Percentiles rank a stretch among this genome's conserved stretches.
Conservation (phyloP, 2,888 invertebrate species). For the Mesorhabditis belari region DNA sequence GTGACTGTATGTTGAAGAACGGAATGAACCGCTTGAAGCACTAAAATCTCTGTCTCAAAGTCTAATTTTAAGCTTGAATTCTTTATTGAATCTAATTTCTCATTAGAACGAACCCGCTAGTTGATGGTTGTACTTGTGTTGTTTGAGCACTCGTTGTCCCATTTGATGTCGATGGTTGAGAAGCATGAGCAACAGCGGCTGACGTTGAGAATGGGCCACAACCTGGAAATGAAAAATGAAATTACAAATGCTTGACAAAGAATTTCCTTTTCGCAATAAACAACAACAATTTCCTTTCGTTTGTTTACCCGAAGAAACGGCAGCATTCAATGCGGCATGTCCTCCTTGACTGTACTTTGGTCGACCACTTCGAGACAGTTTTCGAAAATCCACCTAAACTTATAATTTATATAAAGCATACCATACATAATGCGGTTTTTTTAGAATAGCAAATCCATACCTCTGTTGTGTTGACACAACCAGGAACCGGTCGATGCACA, state of each 20-base stretch:
- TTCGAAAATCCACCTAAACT: constrained; percentile 86
- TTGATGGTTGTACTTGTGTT: not conserved
- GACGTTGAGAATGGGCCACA: constrained; percentile 28
- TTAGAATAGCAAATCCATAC: constrained; percentile 69
- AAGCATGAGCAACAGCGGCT: constrained; percentile 33
- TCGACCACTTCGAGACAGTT: constrained; percentile 65
- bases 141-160: constrained; percentile 11
- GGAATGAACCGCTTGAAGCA: constrained; percentile 25
- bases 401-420: not conserved
- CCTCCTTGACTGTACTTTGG: constrained; percentile 49
- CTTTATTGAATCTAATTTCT: not conserved
- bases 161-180: constrained; percentile 34
- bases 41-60: constrained; percentile 3
- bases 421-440: not conserved
- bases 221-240: not conserved
- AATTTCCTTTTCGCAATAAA: not conserved
- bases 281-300: not conserved
- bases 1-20: constrained; percentile 31
- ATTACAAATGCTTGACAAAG: not conserved
- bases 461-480: constrained; percentile 96
- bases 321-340: constrained; percentile 33
- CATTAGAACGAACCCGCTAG: not conserved
- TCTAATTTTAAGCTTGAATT: not conserved
- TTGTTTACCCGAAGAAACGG: constrained; percentile 19
- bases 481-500: constrained; percentile 96